Percentiles rank a stretch among this genome's conserved stretches.
These are phyloP conservation scores for Cosmorhoe ocellata DNA, from an alignment of 2,888 invertebrate species.

Conservation along the genomic window DNA sequence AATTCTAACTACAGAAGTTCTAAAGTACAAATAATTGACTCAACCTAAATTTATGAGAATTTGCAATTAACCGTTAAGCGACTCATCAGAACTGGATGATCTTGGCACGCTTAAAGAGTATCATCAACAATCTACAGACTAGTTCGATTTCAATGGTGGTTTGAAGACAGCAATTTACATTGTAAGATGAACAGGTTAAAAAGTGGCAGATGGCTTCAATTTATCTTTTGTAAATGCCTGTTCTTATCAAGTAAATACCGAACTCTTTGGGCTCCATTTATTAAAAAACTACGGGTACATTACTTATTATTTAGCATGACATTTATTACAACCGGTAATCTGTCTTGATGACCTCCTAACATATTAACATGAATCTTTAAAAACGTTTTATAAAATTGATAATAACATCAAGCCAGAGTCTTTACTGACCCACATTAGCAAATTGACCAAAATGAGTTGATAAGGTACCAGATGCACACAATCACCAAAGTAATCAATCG, in stretches of 20 bases:
- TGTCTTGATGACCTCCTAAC: constrained; percentile 14
- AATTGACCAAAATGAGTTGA: too few species aligned
- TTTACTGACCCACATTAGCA: too few species aligned
- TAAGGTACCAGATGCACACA: too few species aligned
- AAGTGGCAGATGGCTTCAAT: constrained; percentile 3
- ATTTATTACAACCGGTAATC: constrained; percentile 2
- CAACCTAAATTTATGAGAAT: constrained; percentile 38
- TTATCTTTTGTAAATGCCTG: not conserved
- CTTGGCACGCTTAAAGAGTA: constrained; percentile 60
- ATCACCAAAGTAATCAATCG: too few species aligned
- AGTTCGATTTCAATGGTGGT: constrained; percentile 29
- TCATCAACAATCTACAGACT: constrained; percentile 38
- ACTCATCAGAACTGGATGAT: constrained; percentile 53
- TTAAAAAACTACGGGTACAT: not conserved
- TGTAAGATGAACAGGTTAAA: not conserved
- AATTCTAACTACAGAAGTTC: not conserved
- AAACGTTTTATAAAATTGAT: too few species aligned
- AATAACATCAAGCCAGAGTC: too few species aligned
- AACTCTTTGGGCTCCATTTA: too few species aligned
- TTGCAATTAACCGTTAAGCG: constrained; percentile 43
- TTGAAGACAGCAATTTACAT: constrained; percentile 2
- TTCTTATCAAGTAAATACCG: not conserved
- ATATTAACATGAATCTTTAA: constrained; percentile 2
- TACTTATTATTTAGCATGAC: too few species aligned
- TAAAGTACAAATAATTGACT: constrained; percentile 19